Evolutionary conservation across 1,140 invertebrate species (phyloP).

Genomic region (Diabrotica undecimpunctata): DNA sequence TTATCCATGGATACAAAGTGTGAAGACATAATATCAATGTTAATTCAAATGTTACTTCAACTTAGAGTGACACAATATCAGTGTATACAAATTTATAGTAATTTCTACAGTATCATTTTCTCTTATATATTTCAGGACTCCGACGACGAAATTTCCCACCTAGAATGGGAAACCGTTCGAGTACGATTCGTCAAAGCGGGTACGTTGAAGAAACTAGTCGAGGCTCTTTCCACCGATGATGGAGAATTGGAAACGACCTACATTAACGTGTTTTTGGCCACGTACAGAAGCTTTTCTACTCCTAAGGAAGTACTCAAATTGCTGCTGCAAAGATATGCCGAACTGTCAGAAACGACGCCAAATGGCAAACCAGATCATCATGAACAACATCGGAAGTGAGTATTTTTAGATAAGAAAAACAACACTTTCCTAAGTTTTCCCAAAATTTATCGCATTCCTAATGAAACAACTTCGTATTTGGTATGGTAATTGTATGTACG

Average conservation of each 20-base stretch:
- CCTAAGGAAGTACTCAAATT: conserved; percentile 78
- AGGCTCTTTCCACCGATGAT: conserved; percentile 86
- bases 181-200: conserved; percentile 94
- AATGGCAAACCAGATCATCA: conserved; percentile 51
- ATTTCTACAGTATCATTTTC: no score
- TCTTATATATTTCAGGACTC: conserved; percentile 58
- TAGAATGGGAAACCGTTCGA: conserved; percentile 99
- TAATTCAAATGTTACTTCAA: no score
- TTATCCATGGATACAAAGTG: no score
- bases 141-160: conserved; percentile 86
- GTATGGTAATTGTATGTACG: no score
- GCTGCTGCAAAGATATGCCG: conserved; percentile 74
- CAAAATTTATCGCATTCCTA: no score
- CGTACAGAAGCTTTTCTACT: conserved; percentile 81
- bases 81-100: no score
- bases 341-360: conserved; percentile 47
- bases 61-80: no score
- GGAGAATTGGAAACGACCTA: conserved; percentile 96
- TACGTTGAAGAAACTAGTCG: conserved; percentile 88
- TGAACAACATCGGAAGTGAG: conserved; percentile 74
- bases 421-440: no score
- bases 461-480: no score
- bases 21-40: no score
- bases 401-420: conserved; percentile 11
- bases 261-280: conserved; percentile 95